Percentiles rank a stretch among this genome's conserved stretches.
These are phyloP conservation scores for Lineus longissimus DNA, from an alignment of 1,140 invertebrate species.

Conservation along the genomic window DNA sequence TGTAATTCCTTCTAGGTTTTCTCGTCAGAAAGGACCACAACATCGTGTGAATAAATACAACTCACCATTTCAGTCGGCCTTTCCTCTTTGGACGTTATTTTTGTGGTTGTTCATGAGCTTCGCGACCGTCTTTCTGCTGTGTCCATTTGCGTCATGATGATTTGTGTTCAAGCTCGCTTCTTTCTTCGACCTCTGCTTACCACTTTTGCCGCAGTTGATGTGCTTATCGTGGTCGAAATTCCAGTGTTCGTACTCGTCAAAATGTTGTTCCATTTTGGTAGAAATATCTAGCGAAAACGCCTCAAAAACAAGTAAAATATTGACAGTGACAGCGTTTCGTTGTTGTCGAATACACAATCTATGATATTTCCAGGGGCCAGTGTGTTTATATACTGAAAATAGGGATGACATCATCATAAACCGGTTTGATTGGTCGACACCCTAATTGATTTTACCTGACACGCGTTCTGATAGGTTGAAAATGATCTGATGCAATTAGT, in stretches of 20 bases:
- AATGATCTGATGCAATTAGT: too few species aligned
- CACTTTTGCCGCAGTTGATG: conserved; percentile 41
- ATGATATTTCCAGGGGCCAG: too few species aligned
- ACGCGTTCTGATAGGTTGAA: too few species aligned
- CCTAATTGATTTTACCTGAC: not conserved
- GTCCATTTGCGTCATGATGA: conserved; percentile 37
- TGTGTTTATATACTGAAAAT: not conserved
- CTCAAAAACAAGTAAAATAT: not conserved
- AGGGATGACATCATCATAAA: not conserved
- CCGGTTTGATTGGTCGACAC: not conserved
- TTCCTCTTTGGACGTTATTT: too few species aligned
- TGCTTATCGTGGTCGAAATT: conserved; percentile 44
- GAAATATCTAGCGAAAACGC: not conserved
- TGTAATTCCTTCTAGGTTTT: too few species aligned
- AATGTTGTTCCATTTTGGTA: conserved; percentile 28
- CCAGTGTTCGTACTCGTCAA: conserved; percentile 39
- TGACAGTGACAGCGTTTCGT: not conserved
- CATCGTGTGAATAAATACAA: too few species aligned
- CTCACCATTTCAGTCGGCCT: too few species aligned
- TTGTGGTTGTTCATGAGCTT: conserved; percentile 39
- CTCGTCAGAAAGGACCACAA: too few species aligned
- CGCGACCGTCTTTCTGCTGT: conserved; percentile 40
- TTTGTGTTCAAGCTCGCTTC: conserved; percentile 40
- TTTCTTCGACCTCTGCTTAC: conserved; percentile 42
- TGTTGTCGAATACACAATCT: not conserved